These are phyloP conservation scores for Tympanuchus pallidicinctus DNA, from an alignment of 2,113 vertebrate species.

Conservation along the genomic window DNA sequence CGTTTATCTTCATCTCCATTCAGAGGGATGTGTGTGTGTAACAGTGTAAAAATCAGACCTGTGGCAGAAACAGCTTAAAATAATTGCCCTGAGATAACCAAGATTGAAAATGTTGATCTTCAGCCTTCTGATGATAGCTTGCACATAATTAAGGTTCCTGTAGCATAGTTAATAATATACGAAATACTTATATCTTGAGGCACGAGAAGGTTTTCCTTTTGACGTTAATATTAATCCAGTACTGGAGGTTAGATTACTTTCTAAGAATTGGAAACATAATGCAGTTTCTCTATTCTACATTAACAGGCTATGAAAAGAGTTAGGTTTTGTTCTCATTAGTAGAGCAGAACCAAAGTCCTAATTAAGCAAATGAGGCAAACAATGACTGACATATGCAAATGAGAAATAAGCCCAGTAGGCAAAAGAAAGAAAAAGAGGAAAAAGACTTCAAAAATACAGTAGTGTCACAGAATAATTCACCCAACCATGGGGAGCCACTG, in stretches of 20 bases:
- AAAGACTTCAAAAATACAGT: not conserved
- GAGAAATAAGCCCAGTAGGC: constrained; percentile 19
- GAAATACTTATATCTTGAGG: not conserved
- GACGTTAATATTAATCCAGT: not conserved
- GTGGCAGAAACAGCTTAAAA: not conserved
- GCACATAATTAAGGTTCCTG: not conserved
- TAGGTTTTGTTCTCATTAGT: constrained; percentile 41
- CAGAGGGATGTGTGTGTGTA: not conserved
- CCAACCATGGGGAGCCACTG: not conserved
- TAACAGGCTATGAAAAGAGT: not conserved
- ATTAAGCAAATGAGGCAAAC: constrained; percentile 52
- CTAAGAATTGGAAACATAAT: constrained; percentile 6
- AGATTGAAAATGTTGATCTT: not conserved
- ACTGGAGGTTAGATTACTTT: not conserved
- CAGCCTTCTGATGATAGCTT: not conserved
- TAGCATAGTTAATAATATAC: not conserved
- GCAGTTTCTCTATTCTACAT: not conserved
- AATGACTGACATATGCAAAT: constrained; percentile 52
- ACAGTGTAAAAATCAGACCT: not conserved
- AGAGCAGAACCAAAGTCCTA: constrained; percentile 16
- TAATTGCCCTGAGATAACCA: not conserved
- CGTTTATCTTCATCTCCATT: not conserved
- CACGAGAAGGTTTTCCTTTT: not conserved
- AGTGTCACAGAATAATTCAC: not conserved
- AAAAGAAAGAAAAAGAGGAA: constrained; percentile 9